A percentile compares a stretch with the other conserved stretches of the same genome.
phyloP scores from a whole-genome alignment of 2,797 vertebrate species.

The Distichodus sexfasciatus region DNA sequence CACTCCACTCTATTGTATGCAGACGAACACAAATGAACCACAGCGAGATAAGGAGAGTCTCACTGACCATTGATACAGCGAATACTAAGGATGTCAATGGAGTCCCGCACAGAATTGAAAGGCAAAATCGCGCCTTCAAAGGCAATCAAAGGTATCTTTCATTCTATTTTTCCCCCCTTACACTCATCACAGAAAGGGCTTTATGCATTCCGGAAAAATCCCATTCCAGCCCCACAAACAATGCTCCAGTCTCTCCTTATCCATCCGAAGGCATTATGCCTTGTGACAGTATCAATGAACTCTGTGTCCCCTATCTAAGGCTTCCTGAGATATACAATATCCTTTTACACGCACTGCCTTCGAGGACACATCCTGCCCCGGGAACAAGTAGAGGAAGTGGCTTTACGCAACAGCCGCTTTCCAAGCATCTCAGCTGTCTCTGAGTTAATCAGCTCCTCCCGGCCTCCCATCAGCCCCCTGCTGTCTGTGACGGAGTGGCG shows the following conservation, averaged over 20 bases:
- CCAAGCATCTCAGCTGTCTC: slow-evolving; percentile 41
- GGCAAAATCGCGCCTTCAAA: too few relatives aligned
- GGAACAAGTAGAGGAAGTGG: slow-evolving; percentile 39
- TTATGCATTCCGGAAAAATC: slow-evolving; percentile 37
- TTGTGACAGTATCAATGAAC: slow-evolving; percentile 43
- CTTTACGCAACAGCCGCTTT: slow-evolving; percentile 30
- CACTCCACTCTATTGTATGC: slow-evolving; percentile 17
- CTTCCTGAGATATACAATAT: slow-evolving; percentile 39
- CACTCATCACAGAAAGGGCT: slow-evolving; percentile 9
- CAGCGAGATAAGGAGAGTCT: not conserved
- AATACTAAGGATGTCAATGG: not conserved
- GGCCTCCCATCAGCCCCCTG: not conserved
- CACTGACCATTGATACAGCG: not conserved
- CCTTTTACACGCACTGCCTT: slow-evolving; percentile 31
- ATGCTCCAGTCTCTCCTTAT: slow-evolving; percentile 34
- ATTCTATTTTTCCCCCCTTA: slow-evolving; percentile 17
- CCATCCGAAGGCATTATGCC: slow-evolving; percentile 29
- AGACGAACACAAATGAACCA: not conserved
- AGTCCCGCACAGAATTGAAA: not conserved
- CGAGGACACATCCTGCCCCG: slow-evolving; percentile 32
- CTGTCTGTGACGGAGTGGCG: slow-evolving; percentile 29
- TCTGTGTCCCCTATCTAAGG: slow-evolving; percentile 35
- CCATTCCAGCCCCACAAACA: slow-evolving; percentile 33
- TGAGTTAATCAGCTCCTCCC: slow-evolving; percentile 21
- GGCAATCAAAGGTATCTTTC: slow-evolving; percentile 25